phyloP scores from a whole-genome alignment of 2,888 invertebrate species.

The Ceraclea dissimilis region DNA sequence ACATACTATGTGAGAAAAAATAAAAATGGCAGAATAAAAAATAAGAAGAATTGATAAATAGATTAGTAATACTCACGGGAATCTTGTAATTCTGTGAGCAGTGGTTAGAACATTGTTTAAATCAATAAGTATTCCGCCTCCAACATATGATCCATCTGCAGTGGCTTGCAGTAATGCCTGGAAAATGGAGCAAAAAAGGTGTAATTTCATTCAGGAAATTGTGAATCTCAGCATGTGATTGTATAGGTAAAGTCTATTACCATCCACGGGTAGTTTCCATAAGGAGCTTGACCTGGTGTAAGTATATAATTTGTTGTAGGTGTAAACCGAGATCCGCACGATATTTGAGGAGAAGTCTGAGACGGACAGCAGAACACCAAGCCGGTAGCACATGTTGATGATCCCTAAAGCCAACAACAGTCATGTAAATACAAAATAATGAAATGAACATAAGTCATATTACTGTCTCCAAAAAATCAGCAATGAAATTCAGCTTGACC shows the following conservation, averaged over 20 bases:
- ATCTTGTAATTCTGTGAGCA: constrained; percentile 59
- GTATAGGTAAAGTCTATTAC: too few relatives aligned
- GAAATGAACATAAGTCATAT: too few relatives aligned
- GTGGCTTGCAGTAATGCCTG: constrained; percentile 50
- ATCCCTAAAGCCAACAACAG: too few relatives aligned
- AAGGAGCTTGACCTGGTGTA: constrained; percentile 51
- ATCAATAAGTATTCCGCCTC: constrained; percentile 65
- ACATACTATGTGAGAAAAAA: too few relatives aligned
- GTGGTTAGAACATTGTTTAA: constrained; percentile 63
- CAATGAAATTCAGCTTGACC: too few relatives aligned
- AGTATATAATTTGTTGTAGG: constrained; percentile 35
- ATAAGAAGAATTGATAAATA: too few relatives aligned
- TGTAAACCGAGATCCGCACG: constrained; percentile 43
- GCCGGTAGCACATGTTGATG: constrained; percentile 35
- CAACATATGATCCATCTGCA: constrained; percentile 56
- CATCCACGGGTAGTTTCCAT: constrained; percentile 70
- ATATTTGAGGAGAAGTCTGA: constrained; percentile 26
- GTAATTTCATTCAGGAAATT: neutral
- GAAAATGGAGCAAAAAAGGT: constrained; percentile 25
- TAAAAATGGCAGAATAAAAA: too few relatives aligned
- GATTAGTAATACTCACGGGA: constrained; percentile 43
- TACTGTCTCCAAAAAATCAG: too few relatives aligned
- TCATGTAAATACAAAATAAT: too few relatives aligned
- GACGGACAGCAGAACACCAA: constrained; percentile 39
- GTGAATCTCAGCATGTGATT: too few relatives aligned